Evolutionary conservation across 2,797 vertebrate species (phyloP).

Genomic region (Limnodromus scolopaceus): DNA sequence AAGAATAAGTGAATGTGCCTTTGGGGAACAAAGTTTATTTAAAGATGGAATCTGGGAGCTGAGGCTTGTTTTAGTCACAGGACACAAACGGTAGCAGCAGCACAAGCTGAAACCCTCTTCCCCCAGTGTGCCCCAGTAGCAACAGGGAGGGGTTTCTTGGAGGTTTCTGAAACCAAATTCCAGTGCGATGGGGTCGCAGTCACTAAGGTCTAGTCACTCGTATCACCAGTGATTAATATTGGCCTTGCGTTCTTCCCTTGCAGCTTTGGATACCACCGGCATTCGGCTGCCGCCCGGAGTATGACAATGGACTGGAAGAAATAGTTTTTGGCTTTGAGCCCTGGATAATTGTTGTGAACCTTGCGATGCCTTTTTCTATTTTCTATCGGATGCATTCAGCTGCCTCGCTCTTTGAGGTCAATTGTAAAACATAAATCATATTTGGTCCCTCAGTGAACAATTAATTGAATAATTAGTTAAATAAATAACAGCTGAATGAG

Average conservation of each 20-base stretch:
- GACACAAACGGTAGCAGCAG: background rate
- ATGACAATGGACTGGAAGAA: constrained; percentile 93
- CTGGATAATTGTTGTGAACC: constrained; percentile 96
- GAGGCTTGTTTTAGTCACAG: background rate
- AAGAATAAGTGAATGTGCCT: background rate
- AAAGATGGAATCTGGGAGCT: background rate
- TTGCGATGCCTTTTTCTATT: constrained; percentile 94
- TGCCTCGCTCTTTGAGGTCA: constrained; percentile 94
- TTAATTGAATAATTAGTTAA: constrained; percentile 27
- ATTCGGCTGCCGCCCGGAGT: constrained; percentile 95
- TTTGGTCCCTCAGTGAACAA: constrained; percentile 7
- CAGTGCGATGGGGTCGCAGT: background rate
- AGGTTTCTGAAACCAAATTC: background rate
- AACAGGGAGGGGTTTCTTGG: background rate
- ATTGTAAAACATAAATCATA: constrained; percentile 77
- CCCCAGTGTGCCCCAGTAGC: background rate
- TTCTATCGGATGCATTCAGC: constrained; percentile 99
- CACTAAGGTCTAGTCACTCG: background rate
- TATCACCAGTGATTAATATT: background rate
- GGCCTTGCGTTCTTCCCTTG: background rate
- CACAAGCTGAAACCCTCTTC: background rate
- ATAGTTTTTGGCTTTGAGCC: constrained; percentile 91
- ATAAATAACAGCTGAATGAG: constrained; percentile 2
- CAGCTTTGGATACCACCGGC: constrained; percentile 97
- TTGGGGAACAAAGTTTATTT: background rate